Conservation (phyloP, 2,797 vertebrate genomes). For the Neosilurus mollespiculum region DNA sequence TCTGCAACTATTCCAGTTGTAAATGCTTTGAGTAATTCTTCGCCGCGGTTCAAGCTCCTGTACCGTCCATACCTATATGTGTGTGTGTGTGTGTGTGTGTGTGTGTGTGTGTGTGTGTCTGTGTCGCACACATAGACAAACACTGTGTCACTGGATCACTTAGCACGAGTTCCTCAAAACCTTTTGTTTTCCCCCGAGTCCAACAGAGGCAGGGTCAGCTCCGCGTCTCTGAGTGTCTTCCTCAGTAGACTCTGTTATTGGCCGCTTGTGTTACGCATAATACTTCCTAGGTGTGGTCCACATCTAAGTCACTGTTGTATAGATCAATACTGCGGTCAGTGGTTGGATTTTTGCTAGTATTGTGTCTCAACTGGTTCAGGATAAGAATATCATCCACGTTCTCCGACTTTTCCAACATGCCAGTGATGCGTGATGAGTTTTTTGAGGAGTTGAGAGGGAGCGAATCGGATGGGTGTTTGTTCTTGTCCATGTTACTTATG, state of each 20-base stretch:
- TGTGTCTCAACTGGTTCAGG: constrained; percentile 19
- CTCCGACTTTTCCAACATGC: constrained; percentile 7
- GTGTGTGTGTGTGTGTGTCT: neutral
- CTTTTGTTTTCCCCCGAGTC: neutral
- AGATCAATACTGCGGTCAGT: constrained; percentile 69
- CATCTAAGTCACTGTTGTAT: constrained; percentile 72
- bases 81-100: neutral
- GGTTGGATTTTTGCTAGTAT: constrained; percentile 76
- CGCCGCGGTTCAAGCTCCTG: neutral
- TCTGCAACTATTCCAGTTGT: neutral
- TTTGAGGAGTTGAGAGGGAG: constrained; percentile 8
- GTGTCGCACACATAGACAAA: neutral
- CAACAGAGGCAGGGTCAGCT: neutral
- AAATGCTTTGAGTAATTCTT: neutral
- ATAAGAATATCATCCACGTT: constrained; percentile 17
- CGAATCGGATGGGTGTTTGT: constrained; percentile 66
- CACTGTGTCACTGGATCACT: neutral
- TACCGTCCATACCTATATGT: neutral
- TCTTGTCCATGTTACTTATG: constrained; percentile 78
- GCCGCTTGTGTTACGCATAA: neutral
- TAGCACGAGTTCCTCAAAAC: neutral
- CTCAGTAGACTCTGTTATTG: constrained; percentile 51
- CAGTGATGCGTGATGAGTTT: neutral
- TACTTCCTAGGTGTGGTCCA: constrained; percentile 75
- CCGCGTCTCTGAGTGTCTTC: constrained; percentile 16